These are phyloP conservation scores for Ictalurus furcatus DNA, from an alignment of 2,113 vertebrate species.

Conservation along the genomic window DNA sequence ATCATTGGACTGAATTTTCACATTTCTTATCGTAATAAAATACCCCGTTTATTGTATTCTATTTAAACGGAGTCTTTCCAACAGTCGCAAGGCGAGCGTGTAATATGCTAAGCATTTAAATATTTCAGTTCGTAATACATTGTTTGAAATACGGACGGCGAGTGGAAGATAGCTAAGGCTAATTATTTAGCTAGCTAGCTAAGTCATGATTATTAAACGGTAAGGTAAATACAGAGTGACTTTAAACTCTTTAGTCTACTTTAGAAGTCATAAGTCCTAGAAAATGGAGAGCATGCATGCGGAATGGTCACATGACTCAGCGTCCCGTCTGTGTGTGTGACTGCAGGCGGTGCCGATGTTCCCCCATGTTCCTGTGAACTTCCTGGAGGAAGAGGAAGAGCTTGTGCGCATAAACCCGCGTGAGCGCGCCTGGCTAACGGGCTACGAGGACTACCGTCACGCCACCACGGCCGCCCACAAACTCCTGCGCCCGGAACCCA, in stretches of 20 bases:
- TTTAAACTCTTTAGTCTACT: neutral
- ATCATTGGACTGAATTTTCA: no score
- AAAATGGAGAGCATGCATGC: neutral
- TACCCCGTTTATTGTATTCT: no score
- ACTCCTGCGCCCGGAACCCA: constrained; percentile 68
- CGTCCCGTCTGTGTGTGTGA: neutral
- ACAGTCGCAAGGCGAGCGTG: no score
- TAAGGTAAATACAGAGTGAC: no score
- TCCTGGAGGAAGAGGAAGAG: constrained; percentile 88
- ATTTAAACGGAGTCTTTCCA: no score
- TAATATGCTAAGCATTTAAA: no score
- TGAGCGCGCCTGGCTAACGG: constrained; percentile 88
- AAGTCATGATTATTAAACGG: no score
- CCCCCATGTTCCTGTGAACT: constrained; percentile 80
- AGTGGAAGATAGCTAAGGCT: no score
- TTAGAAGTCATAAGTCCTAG: neutral
- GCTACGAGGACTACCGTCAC: constrained; percentile 93
- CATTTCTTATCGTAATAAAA: no score
- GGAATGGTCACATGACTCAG: neutral
- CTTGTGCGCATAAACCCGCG: constrained; percentile 90
- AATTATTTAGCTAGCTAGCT: no score
- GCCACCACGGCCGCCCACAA: constrained; percentile 73
- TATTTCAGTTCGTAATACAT: no score
- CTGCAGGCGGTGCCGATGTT: constrained; percentile 74
- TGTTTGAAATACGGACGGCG: no score